Percentiles rank a stretch among this genome's conserved stretches.
Evolutionary conservation across 2,113 vertebrate species (phyloP).

Genomic region (Urocynchramus pylzowi): DNA sequence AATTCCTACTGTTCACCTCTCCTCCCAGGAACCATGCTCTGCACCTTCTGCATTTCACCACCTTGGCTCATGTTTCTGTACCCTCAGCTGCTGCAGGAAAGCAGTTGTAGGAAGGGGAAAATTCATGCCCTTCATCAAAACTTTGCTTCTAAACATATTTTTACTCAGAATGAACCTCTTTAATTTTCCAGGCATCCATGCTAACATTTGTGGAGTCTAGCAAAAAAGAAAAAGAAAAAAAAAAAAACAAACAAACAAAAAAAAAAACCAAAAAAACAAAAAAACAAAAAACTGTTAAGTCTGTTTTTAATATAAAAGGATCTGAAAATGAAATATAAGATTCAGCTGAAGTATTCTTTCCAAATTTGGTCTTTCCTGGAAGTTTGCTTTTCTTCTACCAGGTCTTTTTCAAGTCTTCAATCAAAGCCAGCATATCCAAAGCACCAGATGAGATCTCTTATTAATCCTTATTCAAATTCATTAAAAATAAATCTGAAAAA

Average conservation of each 20-base stretch:
- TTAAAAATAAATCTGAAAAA: background rate
- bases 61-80: background rate
- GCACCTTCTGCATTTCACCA: background rate
- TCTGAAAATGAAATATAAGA: background rate
- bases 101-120: background rate
- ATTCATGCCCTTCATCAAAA: accelerated
- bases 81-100: background rate
- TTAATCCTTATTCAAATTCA: background rate
- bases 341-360: background rate
- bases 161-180: background rate
- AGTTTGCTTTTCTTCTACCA: background rate
- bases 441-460: background rate
- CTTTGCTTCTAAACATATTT: background rate
- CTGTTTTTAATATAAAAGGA: background rate
- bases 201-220: background rate
- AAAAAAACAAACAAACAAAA: background rate
- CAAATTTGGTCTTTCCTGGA: background rate
- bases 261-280: too few relatives aligned
- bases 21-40: background rate
- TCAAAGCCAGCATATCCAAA: background rate
- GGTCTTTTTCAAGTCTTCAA: background rate
- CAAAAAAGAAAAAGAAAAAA: background rate
- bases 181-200: background rate
- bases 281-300: background rate
- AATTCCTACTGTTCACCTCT: background rate